Evolutionary conservation across 2,113 vertebrate genomes (phyloP).

Genomic region (Anhinga anhinga): DNA sequence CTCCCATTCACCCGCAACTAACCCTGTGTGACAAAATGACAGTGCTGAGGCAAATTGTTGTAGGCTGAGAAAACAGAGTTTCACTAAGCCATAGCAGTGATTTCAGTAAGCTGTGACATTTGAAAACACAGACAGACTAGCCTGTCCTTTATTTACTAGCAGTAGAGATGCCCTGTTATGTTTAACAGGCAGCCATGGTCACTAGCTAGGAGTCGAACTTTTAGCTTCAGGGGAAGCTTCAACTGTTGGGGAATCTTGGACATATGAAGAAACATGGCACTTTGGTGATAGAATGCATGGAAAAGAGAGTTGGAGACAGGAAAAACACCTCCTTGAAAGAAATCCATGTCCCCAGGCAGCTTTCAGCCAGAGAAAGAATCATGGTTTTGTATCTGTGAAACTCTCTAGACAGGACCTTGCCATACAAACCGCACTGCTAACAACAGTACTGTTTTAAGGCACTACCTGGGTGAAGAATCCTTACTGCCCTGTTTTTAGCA

Average conservation of each 20-base stretch:
- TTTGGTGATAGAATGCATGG: neutral
- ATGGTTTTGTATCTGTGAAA: neutral
- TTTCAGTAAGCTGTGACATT: neutral
- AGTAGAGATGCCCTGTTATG: neutral
- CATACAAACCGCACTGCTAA: neutral
- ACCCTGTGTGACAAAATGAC: neutral
- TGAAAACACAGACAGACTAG: neutral
- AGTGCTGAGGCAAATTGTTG: neutral
- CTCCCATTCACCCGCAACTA: neutral
- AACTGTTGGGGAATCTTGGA: neutral
- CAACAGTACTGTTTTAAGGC: neutral
- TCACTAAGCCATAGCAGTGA: neutral
- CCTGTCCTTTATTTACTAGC: neutral
- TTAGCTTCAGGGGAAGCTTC: neutral
- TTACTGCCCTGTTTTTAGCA: neutral
- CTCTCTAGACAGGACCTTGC: neutral
- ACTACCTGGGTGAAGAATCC: neutral
- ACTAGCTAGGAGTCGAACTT: neutral
- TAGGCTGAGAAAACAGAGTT: neutral
- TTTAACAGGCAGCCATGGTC: neutral
- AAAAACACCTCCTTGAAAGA: neutral
- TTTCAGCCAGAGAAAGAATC: neutral
- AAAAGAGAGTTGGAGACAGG: neutral
- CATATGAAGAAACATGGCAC: neutral
- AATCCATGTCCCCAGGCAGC: neutral